Base-by-base conservation (phyloP, 2,113 vertebrate genomes). In the Hystrix cristata region DNA sequence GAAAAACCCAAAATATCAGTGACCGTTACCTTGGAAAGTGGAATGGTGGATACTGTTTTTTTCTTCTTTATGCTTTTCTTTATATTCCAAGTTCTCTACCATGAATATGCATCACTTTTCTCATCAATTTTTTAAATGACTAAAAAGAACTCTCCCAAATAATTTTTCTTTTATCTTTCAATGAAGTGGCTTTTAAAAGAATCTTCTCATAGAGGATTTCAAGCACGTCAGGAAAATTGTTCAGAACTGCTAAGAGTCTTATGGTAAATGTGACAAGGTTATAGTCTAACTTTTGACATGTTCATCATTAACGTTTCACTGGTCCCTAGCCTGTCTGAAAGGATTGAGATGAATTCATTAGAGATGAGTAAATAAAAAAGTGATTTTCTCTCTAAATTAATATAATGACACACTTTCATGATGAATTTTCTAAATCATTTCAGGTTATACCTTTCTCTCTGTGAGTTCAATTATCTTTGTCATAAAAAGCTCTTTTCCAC, bases 381-480 rank as follows among this genome's bases (percentile, higher is more conserved):
- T 87, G 95, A 98, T 97, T 98, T 97, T 98, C 84, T 96, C 89
- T 97, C 93, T 98, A 97, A 98, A 98, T 99, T 98, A 98, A 98
- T 98, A 94, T 98, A 98, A 98, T 98, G 96, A 94, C 98, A 98
- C 86, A 96, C 46, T 96, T 98, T 93, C 71, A 92, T 98, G 97
- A 98, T 98, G 94, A 98, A 98, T 99, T 98, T 98, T 98, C 97
- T 95, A 96, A 98, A 98, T 98, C 3, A 95, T 98, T 98, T 98
- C 90, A 98, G 97, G 96, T 99, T 98, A 96, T 98, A 97, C 96
- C 97, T 98, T 98, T 79, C 92, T 98, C 97, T 98, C 84, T 98
- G 92, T 98, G 97, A 97, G 96, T 98, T 99, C 98, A 99, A 98
- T 99, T 99, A 99, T 98, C 91, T 98, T 97, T 97, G 71, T 97